Percentiles rank a stretch among this genome's conserved stretches.
These are phyloP conservation scores for Watersipora subatra DNA, from an alignment of 1,140 invertebrate genomes.

Conservation along the genomic window DNA sequence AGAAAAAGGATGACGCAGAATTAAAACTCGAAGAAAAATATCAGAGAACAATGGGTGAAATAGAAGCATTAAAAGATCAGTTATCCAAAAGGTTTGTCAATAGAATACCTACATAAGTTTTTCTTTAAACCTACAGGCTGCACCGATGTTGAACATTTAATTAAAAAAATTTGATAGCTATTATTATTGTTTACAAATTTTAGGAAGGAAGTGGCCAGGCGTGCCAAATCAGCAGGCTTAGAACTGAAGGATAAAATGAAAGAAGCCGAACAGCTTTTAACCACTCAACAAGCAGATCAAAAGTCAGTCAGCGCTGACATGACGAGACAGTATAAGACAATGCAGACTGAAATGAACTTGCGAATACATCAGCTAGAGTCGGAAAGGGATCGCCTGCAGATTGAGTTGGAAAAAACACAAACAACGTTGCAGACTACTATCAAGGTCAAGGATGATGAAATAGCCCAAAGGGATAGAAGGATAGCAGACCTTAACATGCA, in stretches of 20 bases:
- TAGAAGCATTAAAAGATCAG: conserved; percentile 30
- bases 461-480: conserved; percentile 15
- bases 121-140: background rate
- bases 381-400: conserved; percentile 14
- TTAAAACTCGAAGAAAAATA: conserved; percentile 30
- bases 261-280: conserved; percentile 18
- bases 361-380: conserved; percentile 27
- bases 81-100: conserved; percentile 16
- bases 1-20: conserved; percentile 20
- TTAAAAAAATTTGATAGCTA: background rate
- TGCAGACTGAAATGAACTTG: conserved; percentile 30
- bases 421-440: conserved; percentile 19
- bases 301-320: conserved; percentile 31
- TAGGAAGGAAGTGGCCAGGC: conserved; percentile 21
- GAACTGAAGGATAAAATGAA: conserved; percentile 19
- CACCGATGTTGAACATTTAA: background rate
- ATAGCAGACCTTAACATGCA: conserved; percentile 24
- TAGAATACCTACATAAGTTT: conserved; percentile 1
- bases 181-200: conserved; percentile 6
- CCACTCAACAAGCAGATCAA: conserved; percentile 20
- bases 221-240: conserved; percentile 18
- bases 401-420: conserved; percentile 18
- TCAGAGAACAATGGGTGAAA: conserved; percentile 26
- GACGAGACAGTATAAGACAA: conserved; percentile 35
- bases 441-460: conserved; percentile 19